These are phyloP conservation scores for Taxidea taxus DNA, from an alignment of 2,113 vertebrate species.

Conservation along the genomic window DNA sequence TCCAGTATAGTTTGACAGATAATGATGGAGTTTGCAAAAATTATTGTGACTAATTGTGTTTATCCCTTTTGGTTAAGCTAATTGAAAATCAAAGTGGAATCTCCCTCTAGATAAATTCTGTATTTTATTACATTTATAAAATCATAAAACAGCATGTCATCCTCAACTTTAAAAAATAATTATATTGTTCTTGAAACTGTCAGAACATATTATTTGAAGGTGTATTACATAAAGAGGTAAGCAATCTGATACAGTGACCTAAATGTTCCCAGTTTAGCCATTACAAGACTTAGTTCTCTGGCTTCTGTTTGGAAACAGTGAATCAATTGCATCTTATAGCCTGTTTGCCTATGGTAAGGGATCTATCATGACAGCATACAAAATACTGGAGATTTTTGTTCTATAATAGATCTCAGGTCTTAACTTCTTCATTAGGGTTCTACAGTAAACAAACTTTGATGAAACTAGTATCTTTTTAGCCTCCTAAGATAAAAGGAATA, in stretches of 20 bases:
- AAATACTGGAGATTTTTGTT: not conserved
- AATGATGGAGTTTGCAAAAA: constrained; percentile 53
- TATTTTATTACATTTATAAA: constrained; percentile 73
- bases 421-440: not conserved
- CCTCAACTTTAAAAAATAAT: constrained; percentile 70
- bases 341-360: not conserved
- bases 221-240: constrained; percentile 67
- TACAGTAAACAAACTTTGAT: not conserved
- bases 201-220: constrained; percentile 57
- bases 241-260: constrained; percentile 40
- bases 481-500: not conserved
- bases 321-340: not conserved
- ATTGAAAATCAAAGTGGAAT: constrained; percentile 74
- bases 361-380: not conserved
- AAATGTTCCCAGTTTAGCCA: constrained; percentile 17
- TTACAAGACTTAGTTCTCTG: constrained; percentile 20
- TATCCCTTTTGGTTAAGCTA: constrained; percentile 76
- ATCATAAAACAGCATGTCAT: constrained; percentile 71
- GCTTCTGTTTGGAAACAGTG: not conserved
- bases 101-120: constrained; percentile 63
- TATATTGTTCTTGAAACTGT: constrained; percentile 56
- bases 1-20: constrained; percentile 36
- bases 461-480: not conserved
- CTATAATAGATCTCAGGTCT: not conserved
- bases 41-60: constrained; percentile 72